Conservation (phyloP, 2,888 invertebrate species). For the Lithophane ornitopus region DNA sequence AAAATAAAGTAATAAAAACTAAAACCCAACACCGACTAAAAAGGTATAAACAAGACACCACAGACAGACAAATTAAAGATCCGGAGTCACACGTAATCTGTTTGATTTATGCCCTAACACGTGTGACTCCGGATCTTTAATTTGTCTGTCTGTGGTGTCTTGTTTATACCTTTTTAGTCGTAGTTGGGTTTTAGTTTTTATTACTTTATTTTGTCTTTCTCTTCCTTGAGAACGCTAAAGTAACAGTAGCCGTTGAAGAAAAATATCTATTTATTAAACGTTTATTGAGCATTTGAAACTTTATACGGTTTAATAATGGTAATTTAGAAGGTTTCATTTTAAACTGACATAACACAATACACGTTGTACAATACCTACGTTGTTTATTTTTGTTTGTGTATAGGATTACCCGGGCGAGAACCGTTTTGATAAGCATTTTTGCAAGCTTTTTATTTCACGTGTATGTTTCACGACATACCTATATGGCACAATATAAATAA, state of each 20-base stretch:
- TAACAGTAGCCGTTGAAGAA: background rate
- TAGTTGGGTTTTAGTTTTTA: too few species aligned
- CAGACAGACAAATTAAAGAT: too few species aligned
- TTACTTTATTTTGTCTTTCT: too few species aligned
- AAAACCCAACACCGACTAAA: too few species aligned
- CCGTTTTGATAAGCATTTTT: background rate
- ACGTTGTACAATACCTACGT: background rate
- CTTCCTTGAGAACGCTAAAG: background rate
- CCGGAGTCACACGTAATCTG: too few species aligned
- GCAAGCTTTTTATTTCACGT: background rate
- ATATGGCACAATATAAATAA: too few species aligned
- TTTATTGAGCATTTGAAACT: conserved; percentile 17
- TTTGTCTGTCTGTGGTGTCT: too few species aligned
- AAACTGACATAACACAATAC: background rate
- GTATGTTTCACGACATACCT: background rate
- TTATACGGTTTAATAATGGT: conserved; percentile 9
- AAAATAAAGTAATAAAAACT: too few species aligned
- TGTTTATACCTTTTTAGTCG: too few species aligned
- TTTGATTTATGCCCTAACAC: too few species aligned
- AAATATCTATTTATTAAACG: conserved; percentile 4
- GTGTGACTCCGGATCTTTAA: too few species aligned
- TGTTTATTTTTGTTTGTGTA: background rate
- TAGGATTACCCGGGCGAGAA: background rate
- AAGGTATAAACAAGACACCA: too few species aligned
- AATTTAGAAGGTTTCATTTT: conserved; percentile 1